phyloP scores from a whole-genome alignment of 2,113 vertebrate species.

The Lophura nycthemera region DNA sequence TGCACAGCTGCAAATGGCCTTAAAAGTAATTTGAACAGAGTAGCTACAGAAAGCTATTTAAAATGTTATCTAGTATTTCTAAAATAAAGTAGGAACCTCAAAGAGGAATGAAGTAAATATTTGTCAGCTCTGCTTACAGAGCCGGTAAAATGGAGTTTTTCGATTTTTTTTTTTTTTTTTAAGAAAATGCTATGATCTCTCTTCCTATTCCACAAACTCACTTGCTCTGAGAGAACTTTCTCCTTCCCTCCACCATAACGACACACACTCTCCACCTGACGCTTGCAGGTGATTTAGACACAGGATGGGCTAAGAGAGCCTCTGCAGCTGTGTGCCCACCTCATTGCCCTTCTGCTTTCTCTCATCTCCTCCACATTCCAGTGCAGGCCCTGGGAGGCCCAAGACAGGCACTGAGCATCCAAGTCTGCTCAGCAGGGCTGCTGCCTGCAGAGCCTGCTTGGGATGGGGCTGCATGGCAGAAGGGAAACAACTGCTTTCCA shows the following conservation, averaged over 20 bases:
- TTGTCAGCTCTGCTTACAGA: background rate
- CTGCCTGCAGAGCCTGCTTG: background rate
- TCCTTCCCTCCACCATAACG: background rate
- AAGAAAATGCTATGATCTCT: background rate
- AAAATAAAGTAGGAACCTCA: background rate
- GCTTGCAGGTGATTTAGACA: slow-evolving; percentile 13
- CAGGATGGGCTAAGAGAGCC: background rate
- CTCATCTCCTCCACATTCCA: slow-evolving; percentile 91
- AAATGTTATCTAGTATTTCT: background rate
- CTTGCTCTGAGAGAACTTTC: background rate
- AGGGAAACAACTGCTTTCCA: background rate
- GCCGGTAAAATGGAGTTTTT: background rate
- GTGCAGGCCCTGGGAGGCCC: slow-evolving; percentile 44
- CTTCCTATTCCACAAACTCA: background rate
- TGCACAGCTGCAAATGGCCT: background rate
- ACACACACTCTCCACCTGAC: background rate
- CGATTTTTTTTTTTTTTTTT: background rate
- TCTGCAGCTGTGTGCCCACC: slow-evolving; percentile 47
- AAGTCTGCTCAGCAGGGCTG: background rate
- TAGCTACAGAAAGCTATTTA: background rate
- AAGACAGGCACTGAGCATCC: slow-evolving; percentile 33
- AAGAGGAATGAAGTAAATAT: background rate
- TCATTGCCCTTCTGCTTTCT: slow-evolving; percentile 77
- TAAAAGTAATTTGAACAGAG: background rate
- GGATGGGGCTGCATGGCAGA: background rate